Evolutionary conservation across 2,888 invertebrate species (phyloP).

Genomic region (Leptodirus hochenwartii): DNA sequence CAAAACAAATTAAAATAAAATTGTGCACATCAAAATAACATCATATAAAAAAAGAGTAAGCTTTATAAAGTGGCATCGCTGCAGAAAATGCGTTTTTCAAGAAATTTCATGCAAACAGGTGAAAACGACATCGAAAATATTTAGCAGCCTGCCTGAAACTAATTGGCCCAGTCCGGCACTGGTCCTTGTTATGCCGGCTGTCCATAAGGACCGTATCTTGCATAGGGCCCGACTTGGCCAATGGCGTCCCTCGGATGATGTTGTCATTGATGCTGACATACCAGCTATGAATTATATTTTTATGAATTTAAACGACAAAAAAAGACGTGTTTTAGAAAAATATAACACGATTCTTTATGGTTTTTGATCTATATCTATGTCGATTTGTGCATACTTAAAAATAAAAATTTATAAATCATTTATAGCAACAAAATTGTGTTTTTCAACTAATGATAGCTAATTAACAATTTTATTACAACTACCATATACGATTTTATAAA

Average conservation of each 20-base stretch:
- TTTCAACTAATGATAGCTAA: too few species aligned
- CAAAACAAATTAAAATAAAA: too few species aligned
- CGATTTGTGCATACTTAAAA: too few species aligned
- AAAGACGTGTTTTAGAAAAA: not conserved
- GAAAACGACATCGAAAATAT: not conserved
- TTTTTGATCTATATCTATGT: too few species aligned
- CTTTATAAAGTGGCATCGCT: too few species aligned
- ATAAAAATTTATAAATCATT: too few species aligned
- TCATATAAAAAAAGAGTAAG: too few species aligned
- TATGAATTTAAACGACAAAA: not conserved
- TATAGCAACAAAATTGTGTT: too few species aligned
- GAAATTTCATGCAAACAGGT: not conserved
- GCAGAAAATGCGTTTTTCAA: slow-evolving; percentile 3
- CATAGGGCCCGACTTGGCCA: slow-evolving; percentile 65
- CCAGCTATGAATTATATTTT: too few species aligned
- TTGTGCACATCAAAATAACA: too few species aligned
- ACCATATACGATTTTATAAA: too few species aligned
- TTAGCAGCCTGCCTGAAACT: slow-evolving; percentile 59
- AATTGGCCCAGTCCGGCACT: slow-evolving; percentile 67
- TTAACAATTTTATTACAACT: too few species aligned
- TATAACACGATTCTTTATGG: slow-evolving; percentile 1
- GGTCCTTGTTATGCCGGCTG: slow-evolving; percentile 52
- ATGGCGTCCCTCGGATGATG: slow-evolving; percentile 31
- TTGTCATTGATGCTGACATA: slow-evolving; percentile 25
- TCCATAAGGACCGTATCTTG: slow-evolving; percentile 80